Evolutionary conservation across 2,113 vertebrate species (phyloP).

Genomic region (Daphoenositta chrysoptera): DNA sequence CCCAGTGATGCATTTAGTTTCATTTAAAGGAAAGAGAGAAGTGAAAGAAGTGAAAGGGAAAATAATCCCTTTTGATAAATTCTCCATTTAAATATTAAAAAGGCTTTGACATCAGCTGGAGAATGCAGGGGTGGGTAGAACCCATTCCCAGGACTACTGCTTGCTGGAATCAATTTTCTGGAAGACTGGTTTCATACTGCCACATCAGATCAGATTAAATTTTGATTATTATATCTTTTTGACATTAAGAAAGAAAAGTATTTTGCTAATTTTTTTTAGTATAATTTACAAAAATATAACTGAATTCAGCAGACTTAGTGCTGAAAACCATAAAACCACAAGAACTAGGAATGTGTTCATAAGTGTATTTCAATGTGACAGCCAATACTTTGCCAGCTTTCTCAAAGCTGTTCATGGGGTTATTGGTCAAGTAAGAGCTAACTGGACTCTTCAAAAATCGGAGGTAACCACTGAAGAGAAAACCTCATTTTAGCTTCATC

Average conservation of each 20-base stretch:
- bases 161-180: conserved; percentile 43
- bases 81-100: background rate
- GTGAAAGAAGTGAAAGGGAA: background rate
- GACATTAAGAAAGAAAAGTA: background rate
- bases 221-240: conserved; percentile 10
- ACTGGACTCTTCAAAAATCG: background rate
- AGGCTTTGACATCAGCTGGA: background rate
- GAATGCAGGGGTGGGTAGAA: background rate
- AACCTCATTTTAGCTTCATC: background rate
- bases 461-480: background rate
- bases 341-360: background rate
- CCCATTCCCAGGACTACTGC: background rate
- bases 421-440: background rate
- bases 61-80: background rate
- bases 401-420: background rate
- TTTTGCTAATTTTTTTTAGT: conserved; percentile 5
- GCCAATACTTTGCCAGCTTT: background rate
- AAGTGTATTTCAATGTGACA: background rate
- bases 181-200: background rate
- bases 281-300: background rate
- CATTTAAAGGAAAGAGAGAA: background rate
- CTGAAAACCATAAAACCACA: conserved; percentile 32
- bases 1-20: background rate
- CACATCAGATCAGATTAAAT: conserved; percentile 4
- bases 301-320: background rate